These are phyloP conservation scores for Protomyctophum bolini DNA, from an alignment of 2,113 vertebrate genomes.

Conservation along the genomic window DNA sequence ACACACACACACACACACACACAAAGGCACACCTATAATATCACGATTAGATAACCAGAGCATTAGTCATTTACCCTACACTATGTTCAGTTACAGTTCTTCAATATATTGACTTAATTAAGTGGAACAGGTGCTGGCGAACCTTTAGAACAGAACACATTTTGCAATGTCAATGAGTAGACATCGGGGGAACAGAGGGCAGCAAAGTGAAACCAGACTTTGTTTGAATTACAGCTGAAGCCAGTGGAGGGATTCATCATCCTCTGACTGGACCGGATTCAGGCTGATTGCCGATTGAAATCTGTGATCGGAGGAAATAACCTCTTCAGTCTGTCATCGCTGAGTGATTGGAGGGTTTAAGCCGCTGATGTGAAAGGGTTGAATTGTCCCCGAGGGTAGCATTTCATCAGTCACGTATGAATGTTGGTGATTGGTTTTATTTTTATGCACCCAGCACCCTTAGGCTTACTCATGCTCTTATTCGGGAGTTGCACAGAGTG, in stretches of 20 bases:
- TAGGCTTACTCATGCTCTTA: too few species aligned
- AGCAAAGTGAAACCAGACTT: constrained; percentile 24
- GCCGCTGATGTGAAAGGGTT: neutral
- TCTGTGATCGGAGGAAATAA: constrained; percentile 23
- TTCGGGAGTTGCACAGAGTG: too few species aligned
- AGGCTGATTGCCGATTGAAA: constrained; percentile 32
- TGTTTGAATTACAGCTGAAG: constrained; percentile 30
- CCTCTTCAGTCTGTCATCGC: constrained; percentile 19
- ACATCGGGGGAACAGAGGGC: neutral
- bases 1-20: constrained; percentile 1
- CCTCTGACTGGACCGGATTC: neutral
- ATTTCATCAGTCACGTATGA: neutral
- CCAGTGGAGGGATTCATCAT: neutral
- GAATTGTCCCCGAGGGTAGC: neutral
- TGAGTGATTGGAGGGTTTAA: neutral
- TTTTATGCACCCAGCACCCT: too few species aligned
- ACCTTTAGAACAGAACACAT: constrained; percentile 42
- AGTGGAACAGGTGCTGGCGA: constrained; percentile 32
- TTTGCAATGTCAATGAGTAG: constrained; percentile 31
- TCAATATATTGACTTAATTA: constrained; percentile 43
- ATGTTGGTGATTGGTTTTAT: too few species aligned
- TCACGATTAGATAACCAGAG: constrained; percentile 3
- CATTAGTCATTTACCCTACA: neutral
- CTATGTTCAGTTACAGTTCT: constrained; percentile 22
- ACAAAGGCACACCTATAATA: neutral